Conservation (phyloP, 2,888 invertebrate species). For the Microplitis manilae region DNA sequence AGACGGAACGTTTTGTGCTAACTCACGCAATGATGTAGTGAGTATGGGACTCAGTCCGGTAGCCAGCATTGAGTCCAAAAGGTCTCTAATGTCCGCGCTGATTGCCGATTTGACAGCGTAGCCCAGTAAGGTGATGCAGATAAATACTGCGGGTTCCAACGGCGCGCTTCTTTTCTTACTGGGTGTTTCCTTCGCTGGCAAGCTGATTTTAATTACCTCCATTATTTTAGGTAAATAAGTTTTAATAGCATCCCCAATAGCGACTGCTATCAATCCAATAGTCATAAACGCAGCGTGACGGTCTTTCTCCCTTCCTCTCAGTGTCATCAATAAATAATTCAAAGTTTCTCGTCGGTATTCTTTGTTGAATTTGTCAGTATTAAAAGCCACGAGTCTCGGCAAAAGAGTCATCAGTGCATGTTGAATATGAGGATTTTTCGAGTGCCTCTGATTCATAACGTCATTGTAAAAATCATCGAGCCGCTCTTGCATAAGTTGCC, state of each 20-base stretch:
- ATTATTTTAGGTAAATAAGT: conserved; percentile 87
- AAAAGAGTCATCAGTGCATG: conserved; percentile 89
- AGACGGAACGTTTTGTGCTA: conserved; percentile 89
- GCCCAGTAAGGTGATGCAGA: conserved; percentile 92
- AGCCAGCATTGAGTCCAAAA: conserved; percentile 93
- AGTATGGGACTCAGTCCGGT: conserved; percentile 92
- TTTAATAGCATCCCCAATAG: conserved; percentile 87
- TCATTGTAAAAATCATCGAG: conserved; percentile 85
- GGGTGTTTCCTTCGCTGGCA: conserved; percentile 84
- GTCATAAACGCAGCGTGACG: conserved; percentile 91
- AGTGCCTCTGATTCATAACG: conserved; percentile 84
- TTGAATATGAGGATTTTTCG: conserved; percentile 87
- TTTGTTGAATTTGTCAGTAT: conserved; percentile 84
- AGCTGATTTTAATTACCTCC: conserved; percentile 83
- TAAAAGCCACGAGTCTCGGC: conserved; percentile 95
- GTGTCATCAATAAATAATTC: conserved; percentile 82
- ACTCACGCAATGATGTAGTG: conserved; percentile 91
- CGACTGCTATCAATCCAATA: conserved; percentile 91
- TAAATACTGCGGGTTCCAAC: conserved; percentile 92
- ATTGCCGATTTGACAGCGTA: conserved; percentile 88
- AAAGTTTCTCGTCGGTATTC: conserved; percentile 84
- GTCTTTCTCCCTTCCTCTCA: conserved; percentile 88
- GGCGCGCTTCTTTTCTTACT: conserved; percentile 77
- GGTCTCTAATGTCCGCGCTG: conserved; percentile 83
- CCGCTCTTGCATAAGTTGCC: conserved; percentile 85